Evolutionary conservation across 1,140 invertebrate genomes (phyloP).

Genomic region (Stegodyphus dumicola): DNA sequence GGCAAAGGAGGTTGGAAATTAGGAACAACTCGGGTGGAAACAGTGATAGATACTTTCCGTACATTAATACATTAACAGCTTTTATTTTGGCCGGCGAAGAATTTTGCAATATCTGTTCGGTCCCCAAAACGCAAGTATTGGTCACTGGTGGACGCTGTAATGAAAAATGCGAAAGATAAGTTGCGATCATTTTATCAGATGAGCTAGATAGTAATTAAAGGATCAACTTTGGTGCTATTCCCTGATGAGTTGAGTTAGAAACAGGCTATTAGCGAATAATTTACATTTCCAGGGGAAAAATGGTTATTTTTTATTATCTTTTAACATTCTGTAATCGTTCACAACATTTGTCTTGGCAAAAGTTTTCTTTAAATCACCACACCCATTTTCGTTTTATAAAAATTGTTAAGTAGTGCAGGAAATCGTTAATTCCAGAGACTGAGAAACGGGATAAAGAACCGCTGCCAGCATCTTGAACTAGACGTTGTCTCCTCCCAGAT

Average conservation of each 20-base stretch:
- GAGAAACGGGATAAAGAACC: constrained; percentile 17
- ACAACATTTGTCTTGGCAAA: constrained; percentile 15
- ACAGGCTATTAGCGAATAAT: constrained; percentile 59
- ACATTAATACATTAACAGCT: no score
- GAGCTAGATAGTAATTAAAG: constrained; percentile 51
- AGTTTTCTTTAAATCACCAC: constrained; percentile 24
- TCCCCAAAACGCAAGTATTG: constrained; percentile 19
- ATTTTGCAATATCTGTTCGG: no score
- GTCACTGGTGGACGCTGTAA: constrained; percentile 9
- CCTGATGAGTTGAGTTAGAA: constrained; percentile 49
- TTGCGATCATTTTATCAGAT: constrained; percentile 57
- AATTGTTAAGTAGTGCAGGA: constrained; percentile 31
- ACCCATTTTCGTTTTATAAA: constrained; percentile 47
- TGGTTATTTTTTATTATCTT: constrained; percentile 11
- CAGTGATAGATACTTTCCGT: no score
- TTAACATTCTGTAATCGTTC: constrained; percentile 35
- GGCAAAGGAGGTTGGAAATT: no score
- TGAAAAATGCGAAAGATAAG: constrained; percentile 21
- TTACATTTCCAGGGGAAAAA: constrained; percentile 50
- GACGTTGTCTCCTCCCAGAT: not conserved
- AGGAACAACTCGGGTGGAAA: no score
- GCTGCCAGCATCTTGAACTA: not conserved
- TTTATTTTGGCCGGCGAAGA: no score
- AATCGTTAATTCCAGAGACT: constrained; percentile 38
- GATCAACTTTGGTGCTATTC: constrained; percentile 20